Evolutionary conservation across 2,113 vertebrate species (phyloP).

Genomic region (Haplochromis burtoni): DNA sequence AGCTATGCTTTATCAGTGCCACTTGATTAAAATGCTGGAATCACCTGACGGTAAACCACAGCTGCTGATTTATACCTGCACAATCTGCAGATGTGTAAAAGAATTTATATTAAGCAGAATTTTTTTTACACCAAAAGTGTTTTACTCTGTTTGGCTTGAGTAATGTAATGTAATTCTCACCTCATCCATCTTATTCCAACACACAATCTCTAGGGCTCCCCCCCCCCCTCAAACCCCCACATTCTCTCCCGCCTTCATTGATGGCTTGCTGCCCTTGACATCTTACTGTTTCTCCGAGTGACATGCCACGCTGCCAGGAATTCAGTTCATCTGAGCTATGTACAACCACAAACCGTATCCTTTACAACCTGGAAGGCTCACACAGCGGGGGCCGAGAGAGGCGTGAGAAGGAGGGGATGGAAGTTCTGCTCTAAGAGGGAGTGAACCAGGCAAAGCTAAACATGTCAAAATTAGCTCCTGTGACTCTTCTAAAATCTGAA

Average conservation of each 20-base stretch:
- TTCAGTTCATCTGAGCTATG: conserved; percentile 51
- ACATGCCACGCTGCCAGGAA: conserved; percentile 39
- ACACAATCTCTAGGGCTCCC: neutral
- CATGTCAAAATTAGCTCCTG: conserved; percentile 5
- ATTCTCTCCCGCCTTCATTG: neutral
- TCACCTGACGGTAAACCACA: neutral
- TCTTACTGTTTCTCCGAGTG: conserved; percentile 38
- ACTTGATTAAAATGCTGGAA: neutral
- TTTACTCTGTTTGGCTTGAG: neutral
- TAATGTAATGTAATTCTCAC: conserved; percentile 44
- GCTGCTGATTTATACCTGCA: neutral
- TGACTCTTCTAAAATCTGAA: neutral
- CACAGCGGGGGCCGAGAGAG: neutral
- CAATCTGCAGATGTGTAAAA: neutral
- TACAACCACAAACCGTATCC: conserved; percentile 37
- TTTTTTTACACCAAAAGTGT: neutral
- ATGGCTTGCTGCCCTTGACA: conserved; percentile 18
- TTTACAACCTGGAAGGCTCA: conserved; percentile 37
- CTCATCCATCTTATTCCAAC: conserved; percentile 52
- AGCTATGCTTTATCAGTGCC: neutral
- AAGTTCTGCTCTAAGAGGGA: neutral
- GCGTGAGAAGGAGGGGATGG: neutral
- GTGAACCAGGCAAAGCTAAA: neutral
- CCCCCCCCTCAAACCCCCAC: neutral
- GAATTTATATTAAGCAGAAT: neutral